Evolutionary conservation across 2,113 vertebrate species (phyloP), one percentile per base, ranked within the genome.

Genomic region (Oryzias celebensis): DNA sequence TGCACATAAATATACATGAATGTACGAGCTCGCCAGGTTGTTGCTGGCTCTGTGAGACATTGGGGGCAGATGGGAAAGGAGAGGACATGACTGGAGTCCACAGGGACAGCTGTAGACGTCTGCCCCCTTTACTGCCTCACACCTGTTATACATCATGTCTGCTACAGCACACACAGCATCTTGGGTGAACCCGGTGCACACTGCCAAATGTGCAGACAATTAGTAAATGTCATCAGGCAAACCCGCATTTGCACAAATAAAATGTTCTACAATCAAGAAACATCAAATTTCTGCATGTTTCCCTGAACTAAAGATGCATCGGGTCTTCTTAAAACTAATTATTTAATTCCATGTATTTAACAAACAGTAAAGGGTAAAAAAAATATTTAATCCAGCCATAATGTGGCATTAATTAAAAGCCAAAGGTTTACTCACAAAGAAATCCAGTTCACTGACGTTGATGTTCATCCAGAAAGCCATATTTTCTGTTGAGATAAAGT

Each of bases 111-210:
- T 90, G 90, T 58, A 72, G 59, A 56, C 31, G 41, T 76, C 52
- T 68, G 71, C 78, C 68, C 77, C 83, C 69, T 82, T 81, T 78
- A 52, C 68, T 62, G 75, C 83, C 77, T 77, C 78, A 85, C 90
- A 92, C 91, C 91, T 92, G 91, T 91, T 92, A 83, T 74, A 74
- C 75, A 91, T 89, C 80, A 88, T 85, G 80, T 91, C 73, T 71
- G 78, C 82, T 86, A 84, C 77, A 85, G 60, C 73, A 78, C 78
- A 79, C 87, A 77, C 72, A 58, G 67, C 45, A 50, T 77, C 73
- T 23, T 52, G 36, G 36, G 28, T 55, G 73, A 70, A 66, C 57
- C 79, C 65, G 53, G 61, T 60, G 72, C 72, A 55, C 7, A 49
- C 22, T 24, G 62, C 52, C 69, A 28, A 46, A 46, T 43, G 13